These are phyloP conservation scores for Actenoides hombroni DNA, from an alignment of 2,113 vertebrate genomes.

Conservation along the genomic window DNA sequence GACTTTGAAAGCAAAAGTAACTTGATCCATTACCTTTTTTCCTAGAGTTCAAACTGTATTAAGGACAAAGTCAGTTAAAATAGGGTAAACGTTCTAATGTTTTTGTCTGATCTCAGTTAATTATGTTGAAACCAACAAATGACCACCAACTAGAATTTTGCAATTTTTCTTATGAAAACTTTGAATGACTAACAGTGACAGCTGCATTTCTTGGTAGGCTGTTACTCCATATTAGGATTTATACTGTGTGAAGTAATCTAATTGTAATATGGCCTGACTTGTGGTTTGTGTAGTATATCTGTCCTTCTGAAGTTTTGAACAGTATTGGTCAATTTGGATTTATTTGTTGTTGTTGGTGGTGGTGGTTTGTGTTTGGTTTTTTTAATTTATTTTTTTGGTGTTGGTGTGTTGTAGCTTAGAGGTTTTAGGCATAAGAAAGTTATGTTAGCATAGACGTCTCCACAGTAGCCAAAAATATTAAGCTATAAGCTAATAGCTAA, in stretches of 20 bases:
- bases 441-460: neutral
- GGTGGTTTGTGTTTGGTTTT: too few relatives aligned
- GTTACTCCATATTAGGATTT: neutral
- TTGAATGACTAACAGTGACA: neutral
- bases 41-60: neutral
- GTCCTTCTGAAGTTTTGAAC: neutral
- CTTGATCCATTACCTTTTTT: neutral
- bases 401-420: neutral
- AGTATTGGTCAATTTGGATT: neutral
- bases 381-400: neutral
- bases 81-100: neutral
- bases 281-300: neutral
- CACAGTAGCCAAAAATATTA: neutral
- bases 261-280: neutral
- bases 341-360: neutral
- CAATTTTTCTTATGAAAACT: neutral
- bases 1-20: neutral
- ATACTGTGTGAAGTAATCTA: neutral
- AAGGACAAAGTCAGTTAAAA: neutral
- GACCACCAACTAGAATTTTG: neutral
- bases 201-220: neutral
- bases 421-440: neutral
- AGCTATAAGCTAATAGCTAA: neutral
- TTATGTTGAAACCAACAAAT: neutral
- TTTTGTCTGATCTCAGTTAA: neutral